Base-by-base conservation (phyloP, 2,888 invertebrate genomes). In the Hoplodrina blanda region DNA sequence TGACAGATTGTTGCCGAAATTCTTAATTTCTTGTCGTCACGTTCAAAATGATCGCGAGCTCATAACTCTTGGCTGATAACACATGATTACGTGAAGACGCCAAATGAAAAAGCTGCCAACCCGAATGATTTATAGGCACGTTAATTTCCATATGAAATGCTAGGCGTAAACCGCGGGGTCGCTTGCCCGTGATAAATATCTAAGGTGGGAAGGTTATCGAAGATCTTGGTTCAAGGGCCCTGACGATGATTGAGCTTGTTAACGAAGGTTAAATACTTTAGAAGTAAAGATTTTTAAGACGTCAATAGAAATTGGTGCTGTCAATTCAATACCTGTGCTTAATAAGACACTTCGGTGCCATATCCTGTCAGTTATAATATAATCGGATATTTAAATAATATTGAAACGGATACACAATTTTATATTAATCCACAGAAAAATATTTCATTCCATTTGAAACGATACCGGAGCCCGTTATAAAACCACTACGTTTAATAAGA, bases 51-150 rank as follows among this genome's bases (percentile, higher is more conserved):
- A 82, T 84, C 76, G 74, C 77, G 78, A 70, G 78, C 79, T 81
- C 83, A 83, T 86, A 83, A 78, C 72, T 85, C 80, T 67, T 49
- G 73, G 73, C 70, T 86, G 89, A 88, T 88, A 87, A 83, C 86
- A 77, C 74, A 62, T 83, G 87, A 88, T 88, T 82, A 85, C 83
- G 67, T 55, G 66, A 66, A 76, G 80, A 69, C 76, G 82, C 80
- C 83, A 88, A 91, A 91, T 91, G 91, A 91, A 90, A 90, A 90
- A 88, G 78, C 89, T 86, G 87, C 86, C 90, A 85, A 61, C 81
- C 57, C 59, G 78, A 65, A 75, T 92, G 92, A 92, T 92, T 91
- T 92, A 92, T 89, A 84, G 61, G 69, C 73, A 33, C 83, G 85
- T 89, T 91, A 90, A 92, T 91, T 91, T 92, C 84, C 90, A 91